Percentiles rank a stretch among this genome's conserved stretches.
These are phyloP conservation scores for Albula glossodonta DNA, from an alignment of 2,113 vertebrate species.

Conservation along the genomic window DNA sequence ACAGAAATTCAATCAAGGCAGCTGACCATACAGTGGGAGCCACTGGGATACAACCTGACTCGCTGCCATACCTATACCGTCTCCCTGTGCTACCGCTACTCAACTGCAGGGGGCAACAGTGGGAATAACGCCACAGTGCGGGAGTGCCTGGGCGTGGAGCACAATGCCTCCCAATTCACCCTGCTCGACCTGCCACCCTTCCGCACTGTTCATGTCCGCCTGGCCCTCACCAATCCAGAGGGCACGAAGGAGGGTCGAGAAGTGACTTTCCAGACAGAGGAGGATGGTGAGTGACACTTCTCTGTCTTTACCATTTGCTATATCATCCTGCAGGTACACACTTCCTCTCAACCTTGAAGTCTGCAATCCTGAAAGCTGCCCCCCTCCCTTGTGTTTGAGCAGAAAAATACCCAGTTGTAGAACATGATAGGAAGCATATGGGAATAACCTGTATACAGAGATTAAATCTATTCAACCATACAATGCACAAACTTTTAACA, in stretches of 20 bases:
- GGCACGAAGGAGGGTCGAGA: conserved; percentile 92
- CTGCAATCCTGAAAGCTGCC: too few relatives aligned
- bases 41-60: conserved; percentile 91
- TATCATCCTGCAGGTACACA: not conserved
- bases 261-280: conserved; percentile 90
- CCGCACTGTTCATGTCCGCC: conserved; percentile 77
- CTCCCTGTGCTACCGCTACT: conserved; percentile 89
- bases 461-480: too few relatives aligned
- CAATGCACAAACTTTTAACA: too few relatives aligned
- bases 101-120: conserved; percentile 64
- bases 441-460: too few relatives aligned
- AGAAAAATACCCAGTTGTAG: too few relatives aligned
- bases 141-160: conserved; percentile 87
- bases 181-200: conserved; percentile 88
- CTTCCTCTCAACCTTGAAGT: not conserved
- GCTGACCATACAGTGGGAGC: conserved; percentile 90
- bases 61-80: conserved; percentile 90
- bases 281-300: conserved; percentile 81
- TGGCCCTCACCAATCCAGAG: conserved; percentile 86
- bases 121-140: conserved; percentile 84
- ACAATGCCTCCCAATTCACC: conserved; percentile 75
- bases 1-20: conserved; percentile 89
- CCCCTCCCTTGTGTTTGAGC: too few relatives aligned
- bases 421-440: too few relatives aligned
- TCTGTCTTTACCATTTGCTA: not conserved